These are phyloP conservation scores for Thecophora atra DNA, from an alignment of 2,888 invertebrate genomes.

Conservation along the genomic window DNA sequence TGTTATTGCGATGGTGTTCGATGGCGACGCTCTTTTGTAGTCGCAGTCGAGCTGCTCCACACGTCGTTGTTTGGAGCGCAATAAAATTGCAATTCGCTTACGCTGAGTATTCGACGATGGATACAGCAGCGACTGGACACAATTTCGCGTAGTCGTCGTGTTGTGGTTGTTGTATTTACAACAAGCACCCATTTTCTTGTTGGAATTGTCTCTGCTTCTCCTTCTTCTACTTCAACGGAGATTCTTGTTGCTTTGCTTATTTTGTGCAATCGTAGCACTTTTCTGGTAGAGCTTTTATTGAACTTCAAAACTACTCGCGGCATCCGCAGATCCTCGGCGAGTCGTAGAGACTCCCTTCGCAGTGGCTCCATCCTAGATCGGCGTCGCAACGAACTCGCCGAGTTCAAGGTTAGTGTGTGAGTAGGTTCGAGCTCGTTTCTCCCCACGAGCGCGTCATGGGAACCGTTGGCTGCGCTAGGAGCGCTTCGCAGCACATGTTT, in stretches of 20 bases:
- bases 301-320: too few species aligned
- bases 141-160: background rate
- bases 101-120: too few species aligned
- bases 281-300: too few species aligned
- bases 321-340: too few species aligned
- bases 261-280: too few species aligned
- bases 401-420: constrained; percentile 50
- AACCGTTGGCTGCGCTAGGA: constrained; percentile 21
- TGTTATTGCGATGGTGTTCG: background rate
- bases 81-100: constrained; percentile 17
- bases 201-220: too few species aligned
- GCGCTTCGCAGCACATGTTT: constrained; percentile 24
- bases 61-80: background rate
- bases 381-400: background rate
- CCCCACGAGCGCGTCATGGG: constrained; percentile 19
- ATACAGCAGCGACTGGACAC: constrained; percentile 22
- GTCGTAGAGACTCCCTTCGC: too few species aligned
- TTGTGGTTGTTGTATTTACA: background rate
- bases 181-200: too few species aligned
- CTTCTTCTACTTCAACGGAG: too few species aligned
- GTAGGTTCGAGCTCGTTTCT: constrained; percentile 41
- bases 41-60: background rate
- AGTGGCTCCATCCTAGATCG: too few species aligned
- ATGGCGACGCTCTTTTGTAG: background rate
- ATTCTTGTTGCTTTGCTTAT: too few species aligned